Evolutionary conservation across 2,888 invertebrate genomes (phyloP), one percentile per base, ranked within the genome.

Genomic region (Cartodere bifasciata): DNA sequence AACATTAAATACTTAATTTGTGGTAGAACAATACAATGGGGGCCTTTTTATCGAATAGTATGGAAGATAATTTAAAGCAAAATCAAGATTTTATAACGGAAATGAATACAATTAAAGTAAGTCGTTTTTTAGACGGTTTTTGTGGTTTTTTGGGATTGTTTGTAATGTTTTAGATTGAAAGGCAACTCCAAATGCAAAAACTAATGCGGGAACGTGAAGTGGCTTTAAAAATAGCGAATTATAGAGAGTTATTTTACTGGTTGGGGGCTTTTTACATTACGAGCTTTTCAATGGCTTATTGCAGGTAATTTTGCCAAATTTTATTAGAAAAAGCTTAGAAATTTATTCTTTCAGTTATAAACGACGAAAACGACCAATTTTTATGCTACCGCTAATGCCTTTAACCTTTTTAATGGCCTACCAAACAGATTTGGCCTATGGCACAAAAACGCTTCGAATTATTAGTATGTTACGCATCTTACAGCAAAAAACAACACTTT

Each of bases 171-270:
- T 40, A 76, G 83, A 68, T 82, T 65, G 83, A 83, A 50, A 65
- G 83, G 36, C 82, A 84, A 62, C 74, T 85, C 41, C 82, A 83
- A 51, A 68, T 85, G 67, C 78, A 77, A 55, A 77, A 79, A 56
- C 79, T 81, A 58, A 72, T 85, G 63, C 69, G 81, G 49, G 79
- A 83, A 53, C 63, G 81, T 36, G 68, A 75, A 59, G 65, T 72
- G 57, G 82, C 85, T 1, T 60, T 77, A 59, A 67, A 75, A 54
- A 67, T 82, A 35, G 78, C 84, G 1, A 66, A 70, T 47, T 67
- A 70, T 40, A 64, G 84, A 41, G 84, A 85, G 50, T 59, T 79
- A 12, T 76, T 81, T 48, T 68, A 75, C 44, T 85, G 82, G 80
- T 59, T 75, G 32, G 67, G 72, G 21, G 62, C 72, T 6, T 83